These are phyloP conservation scores for Cephalopholis sonnerati DNA, from an alignment of 2,113 vertebrate species.

Conservation along the genomic window DNA sequence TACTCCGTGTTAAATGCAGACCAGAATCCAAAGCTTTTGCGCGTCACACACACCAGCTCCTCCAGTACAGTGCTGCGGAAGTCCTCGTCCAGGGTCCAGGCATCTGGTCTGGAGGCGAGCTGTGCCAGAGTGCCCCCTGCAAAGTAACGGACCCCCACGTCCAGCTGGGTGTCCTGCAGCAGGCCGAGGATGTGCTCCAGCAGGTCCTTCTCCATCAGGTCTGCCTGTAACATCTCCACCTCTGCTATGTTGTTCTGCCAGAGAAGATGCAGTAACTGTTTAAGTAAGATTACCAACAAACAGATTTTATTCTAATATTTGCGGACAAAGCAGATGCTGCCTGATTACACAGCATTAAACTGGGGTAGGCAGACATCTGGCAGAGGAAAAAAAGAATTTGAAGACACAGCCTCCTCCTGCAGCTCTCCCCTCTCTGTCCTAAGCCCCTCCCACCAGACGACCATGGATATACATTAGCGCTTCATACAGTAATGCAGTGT, in stretches of 20 bases:
- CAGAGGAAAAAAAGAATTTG: too few species aligned
- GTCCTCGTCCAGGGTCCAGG: conserved; percentile 89
- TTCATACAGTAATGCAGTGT: too few species aligned
- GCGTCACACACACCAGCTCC: conserved; percentile 85
- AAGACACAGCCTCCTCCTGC: too few species aligned
- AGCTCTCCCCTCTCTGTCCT: too few species aligned
- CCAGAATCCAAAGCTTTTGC: neutral
- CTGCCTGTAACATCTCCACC: conserved; percentile 91
- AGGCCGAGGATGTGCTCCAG: conserved; percentile 91
- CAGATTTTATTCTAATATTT: neutral
- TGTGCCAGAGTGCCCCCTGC: conserved; percentile 95
- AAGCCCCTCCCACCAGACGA: too few species aligned
- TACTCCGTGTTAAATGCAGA: conserved; percentile 5
- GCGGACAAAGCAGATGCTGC: neutral
- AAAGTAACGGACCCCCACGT: conserved; percentile 91
- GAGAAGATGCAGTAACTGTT: too few species aligned
- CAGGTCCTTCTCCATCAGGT: conserved; percentile 93
- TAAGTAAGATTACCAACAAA: neutral
- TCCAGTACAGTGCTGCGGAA: conserved; percentile 87
- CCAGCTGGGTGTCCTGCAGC: conserved; percentile 88
- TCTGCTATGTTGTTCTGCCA: conserved; percentile 94
- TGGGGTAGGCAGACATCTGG: too few species aligned
- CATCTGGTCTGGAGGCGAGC: conserved; percentile 89
- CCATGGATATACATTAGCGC: too few species aligned
- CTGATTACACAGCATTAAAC: too few species aligned